A percentile compares a stretch with the other conserved stretches of the same genome.
Conservation (phyloP, 37 sponge, comb jelly and placozoan genomes). For the Halisarca cf. caerulea region DNA sequence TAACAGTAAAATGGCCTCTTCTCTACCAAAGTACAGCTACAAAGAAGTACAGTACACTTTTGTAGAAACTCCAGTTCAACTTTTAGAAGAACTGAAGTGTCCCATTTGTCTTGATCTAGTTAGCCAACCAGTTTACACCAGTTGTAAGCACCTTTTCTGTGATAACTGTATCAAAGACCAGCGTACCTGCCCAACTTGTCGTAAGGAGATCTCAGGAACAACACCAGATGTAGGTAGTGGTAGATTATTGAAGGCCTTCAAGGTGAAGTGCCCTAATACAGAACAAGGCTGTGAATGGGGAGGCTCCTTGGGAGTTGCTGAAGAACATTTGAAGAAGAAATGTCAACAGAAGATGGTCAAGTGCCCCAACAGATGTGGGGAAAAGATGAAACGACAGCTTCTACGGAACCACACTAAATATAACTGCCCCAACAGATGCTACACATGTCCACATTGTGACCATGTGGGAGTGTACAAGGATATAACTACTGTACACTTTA, state of each 20-base stretch:
- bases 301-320: conserved; percentile 32
- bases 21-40: neutral
- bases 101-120: conserved; percentile 21
- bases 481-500: neutral
- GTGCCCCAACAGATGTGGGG: conserved; percentile 33
- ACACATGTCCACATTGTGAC: conserved; percentile 23
- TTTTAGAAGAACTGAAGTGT: conserved; percentile 27
- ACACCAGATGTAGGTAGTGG: conserved; percentile 30
- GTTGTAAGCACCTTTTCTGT: conserved; percentile 20
- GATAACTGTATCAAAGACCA: neutral
- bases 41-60: neutral
- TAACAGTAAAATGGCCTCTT: too few relatives aligned
- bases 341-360: conserved; percentile 39
- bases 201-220: conserved; percentile 6
- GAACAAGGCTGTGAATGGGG: conserved; percentile 50
- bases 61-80: neutral
- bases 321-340: conserved; percentile 6
- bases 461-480: neutral
- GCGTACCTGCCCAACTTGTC: neutral
- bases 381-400: neutral
- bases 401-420: conserved; percentile 15
- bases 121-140: neutral
- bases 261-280: conserved; percentile 43
- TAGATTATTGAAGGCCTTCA: conserved; percentile 30
- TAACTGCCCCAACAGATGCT: conserved; percentile 25